Evolutionary conservation across 2,113 vertebrate genomes (phyloP).

Genomic region (Monopterus albus): DNA sequence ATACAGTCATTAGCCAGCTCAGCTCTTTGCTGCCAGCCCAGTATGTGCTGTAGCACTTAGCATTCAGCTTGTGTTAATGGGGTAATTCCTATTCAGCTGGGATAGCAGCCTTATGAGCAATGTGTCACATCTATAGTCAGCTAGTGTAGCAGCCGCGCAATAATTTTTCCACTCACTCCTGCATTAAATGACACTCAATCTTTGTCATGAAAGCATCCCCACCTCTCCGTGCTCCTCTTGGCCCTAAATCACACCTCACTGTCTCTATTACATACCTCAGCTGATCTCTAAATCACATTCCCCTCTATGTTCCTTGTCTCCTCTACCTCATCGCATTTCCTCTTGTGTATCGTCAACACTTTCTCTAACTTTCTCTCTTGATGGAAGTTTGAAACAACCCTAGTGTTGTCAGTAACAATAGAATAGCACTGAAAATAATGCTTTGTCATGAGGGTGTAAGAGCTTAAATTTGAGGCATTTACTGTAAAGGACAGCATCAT

Average conservation of each 20-base stretch:
- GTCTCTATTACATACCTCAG: conserved; percentile 58
- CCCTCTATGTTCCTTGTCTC: conserved; percentile 28
- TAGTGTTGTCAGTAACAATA: background rate
- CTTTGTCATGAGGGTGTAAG: background rate
- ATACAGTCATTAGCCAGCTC: conserved; percentile 73
- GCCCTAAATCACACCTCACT: conserved; percentile 67
- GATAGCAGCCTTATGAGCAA: conserved; percentile 62
- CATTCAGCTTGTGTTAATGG: conserved; percentile 67
- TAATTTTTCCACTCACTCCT: conserved; percentile 67
- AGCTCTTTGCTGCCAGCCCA: conserved; percentile 67
- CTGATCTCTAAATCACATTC: conserved; percentile 57
- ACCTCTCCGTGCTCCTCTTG: conserved; percentile 39
- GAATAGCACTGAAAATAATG: background rate
- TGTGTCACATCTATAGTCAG: conserved; percentile 69
- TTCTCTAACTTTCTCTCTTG: conserved; percentile 5
- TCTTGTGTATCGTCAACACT: conserved; percentile 29
- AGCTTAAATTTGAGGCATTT: background rate
- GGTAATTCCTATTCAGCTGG: conserved; percentile 75
- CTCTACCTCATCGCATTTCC: conserved; percentile 23
- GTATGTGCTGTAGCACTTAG: conserved; percentile 65
- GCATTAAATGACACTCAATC: conserved; percentile 74
- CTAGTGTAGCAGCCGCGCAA: conserved; percentile 61
- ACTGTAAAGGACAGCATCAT: background rate
- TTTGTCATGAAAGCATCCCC: conserved; percentile 55
- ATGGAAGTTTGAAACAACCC: background rate